Conservation (phyloP, 2,113 vertebrate genomes). For the Nycticorax nycticorax region DNA sequence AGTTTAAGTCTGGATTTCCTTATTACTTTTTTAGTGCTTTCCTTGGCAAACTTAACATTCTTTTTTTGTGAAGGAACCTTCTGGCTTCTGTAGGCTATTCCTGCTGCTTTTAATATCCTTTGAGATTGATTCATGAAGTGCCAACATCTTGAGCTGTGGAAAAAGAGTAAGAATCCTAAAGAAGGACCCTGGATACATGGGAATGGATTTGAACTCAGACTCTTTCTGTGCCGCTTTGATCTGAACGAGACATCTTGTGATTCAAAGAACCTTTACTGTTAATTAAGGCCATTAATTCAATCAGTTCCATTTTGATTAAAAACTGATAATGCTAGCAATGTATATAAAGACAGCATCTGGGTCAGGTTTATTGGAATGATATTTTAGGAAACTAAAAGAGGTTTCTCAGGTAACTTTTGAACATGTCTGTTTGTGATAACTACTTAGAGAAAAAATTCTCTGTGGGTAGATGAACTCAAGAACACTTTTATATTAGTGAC, state of each 20-base stretch:
- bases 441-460: neutral
- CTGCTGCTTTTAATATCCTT: slow-evolving; percentile 63
- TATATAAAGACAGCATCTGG: neutral
- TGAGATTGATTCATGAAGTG: slow-evolving; percentile 63
- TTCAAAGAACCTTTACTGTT: slow-evolving; percentile 63
- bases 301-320: slow-evolving; percentile 48
- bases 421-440: neutral
- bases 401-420: neutral
- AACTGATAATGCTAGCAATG: slow-evolving; percentile 24
- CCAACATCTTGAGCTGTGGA: slow-evolving; percentile 54
- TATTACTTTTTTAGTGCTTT: slow-evolving; percentile 55
- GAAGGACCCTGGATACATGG: slow-evolving; percentile 22
- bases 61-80: slow-evolving; percentile 47
- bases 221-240: slow-evolving; percentile 65
- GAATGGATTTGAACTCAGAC: slow-evolving; percentile 70
- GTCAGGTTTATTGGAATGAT: neutral
- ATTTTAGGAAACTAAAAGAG: neutral
- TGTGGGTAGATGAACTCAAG: neutral
- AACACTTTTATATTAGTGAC: neutral
- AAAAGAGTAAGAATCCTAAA: slow-evolving; percentile 63
- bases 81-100: slow-evolving; percentile 50
- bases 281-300: slow-evolving; percentile 39
- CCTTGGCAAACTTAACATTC: slow-evolving; percentile 44
- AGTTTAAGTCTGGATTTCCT: slow-evolving; percentile 56
- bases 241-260: slow-evolving; percentile 47